Percentiles rank a stretch among this genome's conserved stretches.
phyloP scores from a whole-genome alignment of 2,113 vertebrate species.

The Protomyctophum bolini region DNA sequence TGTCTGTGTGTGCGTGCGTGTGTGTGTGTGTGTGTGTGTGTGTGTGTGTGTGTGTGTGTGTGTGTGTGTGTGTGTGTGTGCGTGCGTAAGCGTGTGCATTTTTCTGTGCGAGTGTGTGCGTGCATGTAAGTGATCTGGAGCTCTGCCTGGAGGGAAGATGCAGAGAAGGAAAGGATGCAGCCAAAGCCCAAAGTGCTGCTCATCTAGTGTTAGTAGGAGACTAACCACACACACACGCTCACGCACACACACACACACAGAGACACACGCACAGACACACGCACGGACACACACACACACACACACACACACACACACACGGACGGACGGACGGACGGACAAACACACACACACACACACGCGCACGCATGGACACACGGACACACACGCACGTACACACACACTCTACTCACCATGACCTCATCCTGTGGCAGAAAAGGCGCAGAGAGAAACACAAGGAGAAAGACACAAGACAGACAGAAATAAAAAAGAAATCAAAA shows the following conservation, averaged over 20 bases:
- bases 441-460: conserved; percentile 83
- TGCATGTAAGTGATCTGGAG: background rate
- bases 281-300: conserved; percentile 20
- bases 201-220: background rate
- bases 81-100: background rate
- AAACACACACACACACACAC: conserved; percentile 2
- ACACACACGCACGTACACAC: conserved; percentile 41
- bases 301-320: conserved; percentile 38
- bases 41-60: background rate
- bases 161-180: background rate
- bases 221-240: background rate
- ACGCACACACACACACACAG: background rate
- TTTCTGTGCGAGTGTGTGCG: background rate
- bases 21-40: conserved; percentile 1
- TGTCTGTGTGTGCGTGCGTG: background rate
- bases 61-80: background rate
- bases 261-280: conserved; percentile 13
- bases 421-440: conserved; percentile 88
- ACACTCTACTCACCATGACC: conserved; percentile 88
- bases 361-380: conserved; percentile 8
- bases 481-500: no score
- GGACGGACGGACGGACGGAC: background rate
- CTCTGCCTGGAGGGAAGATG: background rate
- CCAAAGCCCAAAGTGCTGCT: background rate
- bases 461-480: conserved; percentile 67